Percentiles rank a stretch among this genome's conserved stretches.
Conservation (phyloP, 1,140 invertebrate species). For the Hyposmocoma kahamanoa region DNA sequence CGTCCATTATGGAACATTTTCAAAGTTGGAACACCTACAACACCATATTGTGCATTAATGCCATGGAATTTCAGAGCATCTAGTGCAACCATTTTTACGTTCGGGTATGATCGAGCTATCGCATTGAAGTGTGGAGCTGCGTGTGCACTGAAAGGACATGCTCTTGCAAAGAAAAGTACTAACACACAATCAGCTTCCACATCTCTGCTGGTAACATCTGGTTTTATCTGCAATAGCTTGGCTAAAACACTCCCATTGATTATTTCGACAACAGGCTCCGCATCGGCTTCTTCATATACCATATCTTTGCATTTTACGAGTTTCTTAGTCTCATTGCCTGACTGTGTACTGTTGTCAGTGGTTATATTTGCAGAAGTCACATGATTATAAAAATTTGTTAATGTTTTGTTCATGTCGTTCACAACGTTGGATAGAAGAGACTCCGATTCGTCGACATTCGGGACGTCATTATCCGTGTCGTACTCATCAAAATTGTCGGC, state of each 20-base stretch:
- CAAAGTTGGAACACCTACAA: constrained; percentile 94
- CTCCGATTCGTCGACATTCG: constrained; percentile 60
- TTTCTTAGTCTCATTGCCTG: constrained; percentile 60
- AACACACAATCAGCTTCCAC: constrained; percentile 79
- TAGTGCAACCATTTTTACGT: constrained; percentile 90
- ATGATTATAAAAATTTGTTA: constrained; percentile 54
- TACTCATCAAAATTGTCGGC: constrained; percentile 9
- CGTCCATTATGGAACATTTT: constrained; percentile 95
- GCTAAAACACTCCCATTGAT: constrained; percentile 56
- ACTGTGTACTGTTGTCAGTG: constrained; percentile 43
- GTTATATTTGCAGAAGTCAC: constrained; percentile 54
- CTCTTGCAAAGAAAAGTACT: constrained; percentile 92
- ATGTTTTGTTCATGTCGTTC: constrained; percentile 58
- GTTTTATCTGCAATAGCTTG: constrained; percentile 55
- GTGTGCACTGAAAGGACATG: constrained; percentile 91
- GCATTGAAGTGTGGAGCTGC: constrained; percentile 94
- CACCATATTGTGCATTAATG: constrained; percentile 94
- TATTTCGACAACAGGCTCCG: constrained; percentile 55
- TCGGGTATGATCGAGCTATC: constrained; percentile 87
- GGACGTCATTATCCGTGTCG: constrained; percentile 35
- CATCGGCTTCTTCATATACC: constrained; percentile 39
- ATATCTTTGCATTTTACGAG: constrained; percentile 63
- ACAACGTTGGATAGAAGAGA: constrained; percentile 56
- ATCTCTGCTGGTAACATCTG: constrained; percentile 56
- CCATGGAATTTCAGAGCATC: constrained; percentile 90